A percentile compares a stretch with the other conserved stretches of the same genome.
phyloP scores from a whole-genome alignment of 2,797 vertebrate species.

The Sebastes jordani region DNA sequence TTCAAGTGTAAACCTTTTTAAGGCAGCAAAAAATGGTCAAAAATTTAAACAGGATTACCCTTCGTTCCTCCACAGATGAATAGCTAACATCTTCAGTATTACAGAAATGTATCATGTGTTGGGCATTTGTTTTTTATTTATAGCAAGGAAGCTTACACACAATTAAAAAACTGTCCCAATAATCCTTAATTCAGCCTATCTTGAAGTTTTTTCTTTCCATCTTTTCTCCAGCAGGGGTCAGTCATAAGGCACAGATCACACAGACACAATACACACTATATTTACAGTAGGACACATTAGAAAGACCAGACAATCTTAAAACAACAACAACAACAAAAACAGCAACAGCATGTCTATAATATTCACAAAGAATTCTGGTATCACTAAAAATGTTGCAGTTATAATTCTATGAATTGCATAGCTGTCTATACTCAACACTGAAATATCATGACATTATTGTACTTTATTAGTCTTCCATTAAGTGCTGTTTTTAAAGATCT shows the following conservation, averaged over 20 bases:
- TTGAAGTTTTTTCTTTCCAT: background rate
- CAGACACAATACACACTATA: background rate
- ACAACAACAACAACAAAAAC: background rate
- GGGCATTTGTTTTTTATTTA: too few species aligned
- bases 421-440: background rate
- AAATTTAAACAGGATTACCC: too few species aligned
- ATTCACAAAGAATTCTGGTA: background rate
- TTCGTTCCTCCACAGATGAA: too few species aligned
- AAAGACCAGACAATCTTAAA: background rate
- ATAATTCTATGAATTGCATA: background rate
- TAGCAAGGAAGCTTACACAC: too few species aligned
- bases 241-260: background rate
- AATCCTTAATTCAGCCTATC: too few species aligned
- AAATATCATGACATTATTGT: background rate
- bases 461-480: background rate
- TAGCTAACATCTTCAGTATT: too few species aligned
- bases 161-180: too few species aligned
- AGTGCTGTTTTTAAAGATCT: background rate
- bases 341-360: background rate
- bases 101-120: too few species aligned
- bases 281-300: background rate
- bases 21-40: too few species aligned
- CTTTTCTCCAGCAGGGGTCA: constrained; percentile 44
- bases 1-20: too few species aligned
- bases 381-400: background rate